phyloP scores from a whole-genome alignment of 2,888 invertebrate species.

The Caenorhabditis sulstoni region DNA sequence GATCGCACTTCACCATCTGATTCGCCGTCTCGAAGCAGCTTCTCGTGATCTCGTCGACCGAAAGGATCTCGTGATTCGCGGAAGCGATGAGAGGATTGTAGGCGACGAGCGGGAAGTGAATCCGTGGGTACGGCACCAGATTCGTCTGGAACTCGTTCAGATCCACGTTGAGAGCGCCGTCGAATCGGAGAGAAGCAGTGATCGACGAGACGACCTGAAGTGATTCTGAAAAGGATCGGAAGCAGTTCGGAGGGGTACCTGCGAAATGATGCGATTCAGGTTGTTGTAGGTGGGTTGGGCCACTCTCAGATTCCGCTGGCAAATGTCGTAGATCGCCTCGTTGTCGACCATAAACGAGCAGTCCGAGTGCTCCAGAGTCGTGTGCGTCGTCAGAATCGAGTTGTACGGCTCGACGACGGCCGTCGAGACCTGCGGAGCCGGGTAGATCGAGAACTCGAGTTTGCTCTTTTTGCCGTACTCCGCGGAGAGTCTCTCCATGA shows the following conservation, averaged over 20 bases:
- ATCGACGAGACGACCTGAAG: constrained; percentile 87
- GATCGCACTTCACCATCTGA: constrained; percentile 92
- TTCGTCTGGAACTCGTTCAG: constrained; percentile 86
- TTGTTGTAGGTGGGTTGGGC: constrained; percentile 88
- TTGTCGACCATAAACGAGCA: constrained; percentile 94
- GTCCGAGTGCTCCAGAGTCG: constrained; percentile 93
- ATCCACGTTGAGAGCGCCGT: constrained; percentile 91
- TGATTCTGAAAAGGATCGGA: too few relatives aligned
- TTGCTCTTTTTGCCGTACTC: constrained; percentile 92
- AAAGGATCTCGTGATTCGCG: constrained; percentile 72
- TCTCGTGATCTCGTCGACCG: constrained; percentile 89
- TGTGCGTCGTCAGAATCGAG: constrained; percentile 94
- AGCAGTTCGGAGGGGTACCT: constrained; percentile 46
- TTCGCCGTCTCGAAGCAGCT: constrained; percentile 90
- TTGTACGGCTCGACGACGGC: constrained; percentile 97
- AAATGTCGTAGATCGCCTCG: constrained; percentile 93
- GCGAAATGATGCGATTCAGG: constrained; percentile 93
- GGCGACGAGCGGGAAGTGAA: constrained; percentile 90
- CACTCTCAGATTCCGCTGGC: constrained; percentile 84
- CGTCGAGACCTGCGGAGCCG: constrained; percentile 91
- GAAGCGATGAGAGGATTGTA: constrained; percentile 76
- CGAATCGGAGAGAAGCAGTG: constrained; percentile 93
- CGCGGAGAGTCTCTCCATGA: constrained; percentile 89
- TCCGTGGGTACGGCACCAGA: constrained; percentile 89
- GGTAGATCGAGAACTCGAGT: constrained; percentile 90